Conservation (phyloP, 1,140 invertebrate genomes). For the Anthonomus grandis region DNA sequence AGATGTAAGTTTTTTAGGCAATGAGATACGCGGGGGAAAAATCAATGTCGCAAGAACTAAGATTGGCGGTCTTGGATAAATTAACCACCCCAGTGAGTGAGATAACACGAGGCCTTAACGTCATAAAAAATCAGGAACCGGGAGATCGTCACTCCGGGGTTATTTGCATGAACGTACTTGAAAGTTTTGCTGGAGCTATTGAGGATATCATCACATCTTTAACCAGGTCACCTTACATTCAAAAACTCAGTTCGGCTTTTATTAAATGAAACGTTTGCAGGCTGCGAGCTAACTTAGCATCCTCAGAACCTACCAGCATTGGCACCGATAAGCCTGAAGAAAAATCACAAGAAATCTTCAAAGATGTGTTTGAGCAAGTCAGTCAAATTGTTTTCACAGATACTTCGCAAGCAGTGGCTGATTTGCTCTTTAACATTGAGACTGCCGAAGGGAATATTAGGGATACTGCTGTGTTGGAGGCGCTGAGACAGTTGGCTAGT, state of each 20-base stretch:
- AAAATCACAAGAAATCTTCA: slow-evolving; percentile 37
- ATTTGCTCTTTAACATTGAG: slow-evolving; percentile 44
- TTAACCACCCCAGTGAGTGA: slow-evolving; percentile 52
- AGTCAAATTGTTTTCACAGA: slow-evolving; percentile 42
- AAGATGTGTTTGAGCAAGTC: slow-evolving; percentile 45
- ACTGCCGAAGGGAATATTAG: slow-evolving; percentile 34
- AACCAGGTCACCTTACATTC: slow-evolving; percentile 9
- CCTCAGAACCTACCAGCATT: slow-evolving; percentile 6
- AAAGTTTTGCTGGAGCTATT: slow-evolving; percentile 51
- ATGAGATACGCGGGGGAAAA: slow-evolving; percentile 48
- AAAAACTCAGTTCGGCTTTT: neutral
- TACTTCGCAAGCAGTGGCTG: slow-evolving; percentile 38
- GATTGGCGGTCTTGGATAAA: slow-evolving; percentile 53
- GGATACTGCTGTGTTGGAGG: slow-evolving; percentile 39
- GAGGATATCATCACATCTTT: slow-evolving; percentile 52
- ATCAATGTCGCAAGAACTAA: slow-evolving; percentile 52
- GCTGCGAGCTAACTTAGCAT: slow-evolving; percentile 16
- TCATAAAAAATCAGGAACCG: slow-evolving; percentile 40
- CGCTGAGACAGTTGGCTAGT: slow-evolving; percentile 38
- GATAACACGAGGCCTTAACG: slow-evolving; percentile 51
- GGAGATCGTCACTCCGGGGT: slow-evolving; percentile 27
- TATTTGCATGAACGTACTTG: slow-evolving; percentile 48
- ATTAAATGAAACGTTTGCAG: neutral
- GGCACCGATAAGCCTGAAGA: slow-evolving; percentile 5
- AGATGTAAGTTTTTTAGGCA: slow-evolving; percentile 17